Evolutionary conservation across 2,113 vertebrate genomes (phyloP), one percentile per base, ranked within the genome.

Genomic region (Rana temporaria): DNA sequence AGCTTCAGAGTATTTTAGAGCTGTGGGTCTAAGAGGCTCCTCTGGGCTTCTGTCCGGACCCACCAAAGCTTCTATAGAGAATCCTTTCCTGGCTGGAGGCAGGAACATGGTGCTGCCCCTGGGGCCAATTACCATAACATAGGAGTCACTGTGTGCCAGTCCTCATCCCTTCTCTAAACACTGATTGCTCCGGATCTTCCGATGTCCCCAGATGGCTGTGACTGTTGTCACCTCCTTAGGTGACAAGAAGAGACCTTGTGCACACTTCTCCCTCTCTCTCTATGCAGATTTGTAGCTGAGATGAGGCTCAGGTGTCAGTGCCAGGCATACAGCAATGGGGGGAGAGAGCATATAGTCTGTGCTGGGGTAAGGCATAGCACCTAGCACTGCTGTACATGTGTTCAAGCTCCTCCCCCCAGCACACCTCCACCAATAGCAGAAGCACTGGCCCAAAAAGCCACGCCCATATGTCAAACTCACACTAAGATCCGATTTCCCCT

Each of bases 11-110:
- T 24, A 24, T 3, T 89, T 84, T 38, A 92, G 88, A 84, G 89
- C 90, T 1, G 87, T 93, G 73, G 91, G 90, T 79, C 92, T 86
- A 70, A 92, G 90, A 67, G 90, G 91, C 52, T 16, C 30, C 60
- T 19, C 56, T 59, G 17, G 53, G 18, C 84, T 78, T 66, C n/a
- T 82, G 53, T 93, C 92, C 86, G 93, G 91, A 75, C 89, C 94
- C n/a, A 95, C 93, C 77, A 95, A 90, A 72, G 94, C 88, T 85
- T 94, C 92, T 20, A 93, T 93, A 72, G 89, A 91, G 88, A 93
- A 93, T 56, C 90, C 90, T 63, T 94, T 95, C 86, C 92, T 91
- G 60, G 68, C 86, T 57, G 57, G 62, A 84, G 89, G 90, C 72
- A 90, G 92, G 78, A 92, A 91, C 91, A 82, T 82, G 62, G 69